A percentile compares a stretch with the other conserved stretches of the same genome.
phyloP scores from a whole-genome alignment of 2,797 vertebrate genomes.

The Sebastes variabilis region DNA sequence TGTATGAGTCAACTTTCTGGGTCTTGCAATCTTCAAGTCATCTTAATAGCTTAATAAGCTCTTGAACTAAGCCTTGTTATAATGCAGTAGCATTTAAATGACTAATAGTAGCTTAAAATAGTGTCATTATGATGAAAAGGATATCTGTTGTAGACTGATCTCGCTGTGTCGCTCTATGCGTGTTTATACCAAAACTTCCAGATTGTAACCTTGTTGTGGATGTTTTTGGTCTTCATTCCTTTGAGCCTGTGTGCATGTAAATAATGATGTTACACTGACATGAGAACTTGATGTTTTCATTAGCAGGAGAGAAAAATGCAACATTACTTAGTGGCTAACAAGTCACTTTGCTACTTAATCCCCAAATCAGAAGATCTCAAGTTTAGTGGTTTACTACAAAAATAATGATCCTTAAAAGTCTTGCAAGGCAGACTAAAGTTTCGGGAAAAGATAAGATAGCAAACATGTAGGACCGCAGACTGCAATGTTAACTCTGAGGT shows the following conservation, averaged over 20 bases:
- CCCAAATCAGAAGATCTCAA: neutral
- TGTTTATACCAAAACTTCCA: slow-evolving; percentile 50
- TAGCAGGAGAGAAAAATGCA: neutral
- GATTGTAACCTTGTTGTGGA: slow-evolving; percentile 15
- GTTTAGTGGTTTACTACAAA: too few relatives aligned
- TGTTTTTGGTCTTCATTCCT: slow-evolving; percentile 15
- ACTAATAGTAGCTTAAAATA: neutral
- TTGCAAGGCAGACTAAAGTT: neutral
- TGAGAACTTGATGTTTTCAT: neutral
- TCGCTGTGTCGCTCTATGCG: neutral
- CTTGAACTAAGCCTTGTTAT: slow-evolving; percentile 4
- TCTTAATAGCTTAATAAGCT: slow-evolving; percentile 7
- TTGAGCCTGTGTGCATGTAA: slow-evolving; percentile 47
- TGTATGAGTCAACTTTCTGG: neutral
- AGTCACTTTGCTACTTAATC: neutral
- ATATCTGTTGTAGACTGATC: slow-evolving; percentile 19
- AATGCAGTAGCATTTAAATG: slow-evolving; percentile 4
- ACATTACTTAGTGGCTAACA: neutral
- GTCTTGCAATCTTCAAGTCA: neutral
- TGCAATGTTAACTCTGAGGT: neutral
- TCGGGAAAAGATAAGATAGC: neutral
- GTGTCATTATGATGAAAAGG: slow-evolving; percentile 32
- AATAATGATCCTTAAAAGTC: too few relatives aligned
- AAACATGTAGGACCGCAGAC: neutral
- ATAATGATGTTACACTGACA: slow-evolving; percentile 11